Percentiles rank a stretch among this genome's conserved stretches.
Conservation (phyloP, 2,797 vertebrate genomes). For the Centroberyx gerrardi region DNA sequence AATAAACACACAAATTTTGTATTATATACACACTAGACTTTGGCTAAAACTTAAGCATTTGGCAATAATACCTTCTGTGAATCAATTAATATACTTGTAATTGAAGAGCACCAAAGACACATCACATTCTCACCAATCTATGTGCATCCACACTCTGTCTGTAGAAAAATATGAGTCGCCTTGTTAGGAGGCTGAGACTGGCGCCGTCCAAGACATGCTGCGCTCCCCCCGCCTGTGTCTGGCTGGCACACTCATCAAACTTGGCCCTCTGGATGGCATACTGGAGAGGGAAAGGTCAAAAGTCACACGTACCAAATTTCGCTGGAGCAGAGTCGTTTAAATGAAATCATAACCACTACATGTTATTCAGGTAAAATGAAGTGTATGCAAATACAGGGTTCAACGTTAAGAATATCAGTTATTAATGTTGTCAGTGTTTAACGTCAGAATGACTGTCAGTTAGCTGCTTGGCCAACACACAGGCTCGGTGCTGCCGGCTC, state of each 20-base stretch:
- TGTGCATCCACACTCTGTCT: conserved; percentile 93
- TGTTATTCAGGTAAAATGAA: not conserved
- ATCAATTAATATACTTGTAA: conserved; percentile 1
- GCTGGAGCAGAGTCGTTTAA: conserved; percentile 6
- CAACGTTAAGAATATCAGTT: not conserved
- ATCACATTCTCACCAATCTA: conserved; percentile 90
- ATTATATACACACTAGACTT: not conserved
- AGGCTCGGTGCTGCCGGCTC: too few relatives aligned
- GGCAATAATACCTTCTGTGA: not conserved
- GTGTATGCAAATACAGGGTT: not conserved
- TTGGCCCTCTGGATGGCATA: conserved; percentile 92
- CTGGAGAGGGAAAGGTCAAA: conserved; percentile 71
- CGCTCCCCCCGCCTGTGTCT: conserved; percentile 84
- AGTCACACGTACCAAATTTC: conserved; percentile 21
- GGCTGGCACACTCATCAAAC: conserved; percentile 90
- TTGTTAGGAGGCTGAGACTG: conserved; percentile 90
- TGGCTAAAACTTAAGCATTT: not conserved
- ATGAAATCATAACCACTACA: conserved; percentile 5
- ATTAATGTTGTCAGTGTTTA: too few relatives aligned
- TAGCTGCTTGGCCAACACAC: too few relatives aligned
- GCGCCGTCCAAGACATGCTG: conserved; percentile 82
- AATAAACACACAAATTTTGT: conserved; percentile 52
- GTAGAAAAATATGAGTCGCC: conserved; percentile 97
- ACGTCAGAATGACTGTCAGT: too few relatives aligned
- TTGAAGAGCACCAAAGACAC: not conserved